A percentile compares a stretch with the other conserved stretches of the same genome.
Evolutionary conservation across 2,113 vertebrate genomes (phyloP).

Genomic region (Glaucidium brasilianum): DNA sequence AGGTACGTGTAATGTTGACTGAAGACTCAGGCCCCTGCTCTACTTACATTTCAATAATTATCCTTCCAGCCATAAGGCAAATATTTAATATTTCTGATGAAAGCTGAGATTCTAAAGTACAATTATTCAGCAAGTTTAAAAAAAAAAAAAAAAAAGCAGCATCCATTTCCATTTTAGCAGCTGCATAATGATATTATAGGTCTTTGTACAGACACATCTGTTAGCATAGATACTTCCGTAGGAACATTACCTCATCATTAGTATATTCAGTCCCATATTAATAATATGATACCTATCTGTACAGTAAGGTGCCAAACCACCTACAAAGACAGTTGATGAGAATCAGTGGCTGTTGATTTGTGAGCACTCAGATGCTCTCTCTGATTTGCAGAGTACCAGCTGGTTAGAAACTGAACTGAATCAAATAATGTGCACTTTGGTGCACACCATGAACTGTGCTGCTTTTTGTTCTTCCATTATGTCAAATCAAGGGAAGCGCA

Average conservation of each 20-base stretch:
- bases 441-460: constrained; percentile 40
- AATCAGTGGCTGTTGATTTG: constrained; percentile 43
- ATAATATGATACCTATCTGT: neutral
- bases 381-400: constrained; percentile 60
- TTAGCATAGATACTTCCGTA: neutral
- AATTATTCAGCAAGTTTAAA: neutral
- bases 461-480: constrained; percentile 59
- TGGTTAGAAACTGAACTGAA: constrained; percentile 62
- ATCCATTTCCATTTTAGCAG: neutral
- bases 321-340: constrained; percentile 20
- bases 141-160: neutral
- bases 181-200: neutral
- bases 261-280: neutral
- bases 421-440: constrained; percentile 62
- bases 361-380: constrained; percentile 36
- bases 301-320: constrained; percentile 49
- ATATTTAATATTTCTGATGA: neutral
- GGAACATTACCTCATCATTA: constrained; percentile 10
- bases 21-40: neutral
- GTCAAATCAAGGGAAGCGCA: neutral
- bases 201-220: neutral
- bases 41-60: neutral
- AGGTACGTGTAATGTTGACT: neutral
- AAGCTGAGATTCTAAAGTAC: neutral
- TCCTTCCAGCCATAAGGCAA: neutral